Conservation (phyloP, 2,888 invertebrate species). For the Phaonia tiefii region DNA sequence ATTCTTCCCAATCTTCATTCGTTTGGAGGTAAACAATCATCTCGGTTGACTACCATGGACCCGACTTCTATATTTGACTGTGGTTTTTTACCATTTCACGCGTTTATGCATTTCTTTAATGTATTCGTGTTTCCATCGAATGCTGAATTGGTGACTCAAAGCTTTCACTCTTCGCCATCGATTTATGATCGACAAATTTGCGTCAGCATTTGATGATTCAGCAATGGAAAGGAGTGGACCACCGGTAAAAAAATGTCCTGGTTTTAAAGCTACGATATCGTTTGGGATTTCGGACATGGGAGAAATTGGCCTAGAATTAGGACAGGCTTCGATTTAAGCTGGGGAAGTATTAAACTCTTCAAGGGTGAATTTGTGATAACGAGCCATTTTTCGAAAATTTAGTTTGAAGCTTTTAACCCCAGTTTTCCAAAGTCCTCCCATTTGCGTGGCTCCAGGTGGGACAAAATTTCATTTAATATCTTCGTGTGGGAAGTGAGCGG, state of each 20-base stretch:
- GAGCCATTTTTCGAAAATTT: conserved; percentile 6
- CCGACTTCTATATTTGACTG: no score
- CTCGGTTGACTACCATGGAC: no score
- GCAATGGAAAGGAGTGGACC: not conserved
- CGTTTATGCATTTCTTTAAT: no score
- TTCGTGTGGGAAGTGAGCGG: no score
- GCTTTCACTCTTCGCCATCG: not conserved
- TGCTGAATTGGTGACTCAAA: not conserved
- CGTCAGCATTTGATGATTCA: no score
- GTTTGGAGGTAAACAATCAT: no score
- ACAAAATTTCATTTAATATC: not conserved
- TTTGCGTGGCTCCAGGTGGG: conserved; percentile 1
- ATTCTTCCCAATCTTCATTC: no score
- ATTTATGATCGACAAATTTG: no score
- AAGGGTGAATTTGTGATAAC: conserved; percentile 3
- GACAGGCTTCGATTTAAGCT: conserved; percentile 16
- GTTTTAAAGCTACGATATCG: no score
- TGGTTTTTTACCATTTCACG: no score
- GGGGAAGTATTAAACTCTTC: conserved; percentile 31
- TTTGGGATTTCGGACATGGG: conserved; percentile 11
- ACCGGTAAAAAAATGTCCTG: not conserved
- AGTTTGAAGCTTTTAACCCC: conserved; percentile 27
- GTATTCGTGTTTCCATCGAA: no score
- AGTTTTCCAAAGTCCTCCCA: conserved; percentile 39
- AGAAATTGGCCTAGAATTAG: conserved; percentile 36